Conservation (phyloP, 2,797 vertebrate genomes). For the Sebastolobus alascanus region DNA sequence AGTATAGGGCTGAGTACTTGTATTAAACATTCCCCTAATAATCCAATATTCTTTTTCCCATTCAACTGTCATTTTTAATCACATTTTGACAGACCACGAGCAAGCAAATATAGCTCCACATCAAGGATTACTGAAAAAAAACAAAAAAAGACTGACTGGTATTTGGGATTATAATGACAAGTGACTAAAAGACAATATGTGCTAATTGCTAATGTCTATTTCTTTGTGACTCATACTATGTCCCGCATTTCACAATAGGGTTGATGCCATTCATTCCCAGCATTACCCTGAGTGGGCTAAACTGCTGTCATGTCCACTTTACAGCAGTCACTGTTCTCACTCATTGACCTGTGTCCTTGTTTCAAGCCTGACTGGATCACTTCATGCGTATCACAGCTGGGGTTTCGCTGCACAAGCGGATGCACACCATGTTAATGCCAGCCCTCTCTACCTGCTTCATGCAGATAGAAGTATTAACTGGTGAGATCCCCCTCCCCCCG, state of each 20-base stretch:
- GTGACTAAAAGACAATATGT: neutral
- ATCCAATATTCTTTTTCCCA: neutral
- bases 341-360: slow-evolving; percentile 47
- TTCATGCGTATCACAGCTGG: slow-evolving; percentile 39
- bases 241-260: neutral
- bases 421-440: slow-evolving; percentile 7
- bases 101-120: neutral
- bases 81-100: neutral
- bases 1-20: neutral
- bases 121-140: neutral
- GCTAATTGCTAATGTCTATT: slow-evolving; percentile 9
- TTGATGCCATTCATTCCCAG: neutral
- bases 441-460: slow-evolving; percentile 49
- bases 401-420: slow-evolving; percentile 23
- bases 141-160: no score
- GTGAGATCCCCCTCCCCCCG: slow-evolving; percentile 3
- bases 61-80: slow-evolving; percentile 5
- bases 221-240: neutral
- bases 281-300: slow-evolving; percentile 10
- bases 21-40: neutral
- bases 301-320: slow-evolving; percentile 35
- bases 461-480: slow-evolving; percentile 56
- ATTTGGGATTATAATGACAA: neutral
- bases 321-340: slow-evolving; percentile 36
- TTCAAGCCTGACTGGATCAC: slow-evolving; percentile 39